Conservation (phyloP, 2,797 vertebrate species). For the Eidolon dupreanum region DNA sequence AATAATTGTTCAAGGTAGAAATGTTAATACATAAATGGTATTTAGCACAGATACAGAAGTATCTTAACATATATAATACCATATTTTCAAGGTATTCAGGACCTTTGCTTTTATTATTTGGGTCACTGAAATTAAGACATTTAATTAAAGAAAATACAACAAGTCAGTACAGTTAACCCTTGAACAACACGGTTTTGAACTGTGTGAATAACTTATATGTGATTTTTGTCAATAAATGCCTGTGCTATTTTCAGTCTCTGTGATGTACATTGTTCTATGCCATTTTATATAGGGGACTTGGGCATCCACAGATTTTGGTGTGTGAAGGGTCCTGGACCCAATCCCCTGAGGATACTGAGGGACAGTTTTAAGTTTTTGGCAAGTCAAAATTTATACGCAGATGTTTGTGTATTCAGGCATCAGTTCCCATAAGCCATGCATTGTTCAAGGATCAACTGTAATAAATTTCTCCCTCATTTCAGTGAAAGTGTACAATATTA, state of each 20-base stretch:
- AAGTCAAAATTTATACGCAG: neutral
- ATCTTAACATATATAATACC: neutral
- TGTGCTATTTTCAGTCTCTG: no score
- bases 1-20: neutral
- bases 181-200: neutral
- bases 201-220: neutral
- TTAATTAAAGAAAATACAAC: neutral
- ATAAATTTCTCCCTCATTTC: neutral
- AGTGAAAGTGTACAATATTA: neutral
- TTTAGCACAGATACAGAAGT: neutral
- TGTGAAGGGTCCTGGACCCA: no score
- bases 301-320: no score
- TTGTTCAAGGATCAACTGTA: neutral
- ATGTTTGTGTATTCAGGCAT: neutral
- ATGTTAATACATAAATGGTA: neutral
- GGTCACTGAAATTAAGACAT: neutral
- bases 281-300: neutral
- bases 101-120: neutral
- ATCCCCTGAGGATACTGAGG: neutral
- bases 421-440: neutral
- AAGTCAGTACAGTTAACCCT: neutral
- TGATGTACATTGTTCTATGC: no score
- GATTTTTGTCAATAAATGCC: neutral
- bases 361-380: neutral
- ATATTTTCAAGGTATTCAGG: neutral